Conservation (phyloP, 2,797 vertebrate genomes). For the Pteropus rufus region DNA sequence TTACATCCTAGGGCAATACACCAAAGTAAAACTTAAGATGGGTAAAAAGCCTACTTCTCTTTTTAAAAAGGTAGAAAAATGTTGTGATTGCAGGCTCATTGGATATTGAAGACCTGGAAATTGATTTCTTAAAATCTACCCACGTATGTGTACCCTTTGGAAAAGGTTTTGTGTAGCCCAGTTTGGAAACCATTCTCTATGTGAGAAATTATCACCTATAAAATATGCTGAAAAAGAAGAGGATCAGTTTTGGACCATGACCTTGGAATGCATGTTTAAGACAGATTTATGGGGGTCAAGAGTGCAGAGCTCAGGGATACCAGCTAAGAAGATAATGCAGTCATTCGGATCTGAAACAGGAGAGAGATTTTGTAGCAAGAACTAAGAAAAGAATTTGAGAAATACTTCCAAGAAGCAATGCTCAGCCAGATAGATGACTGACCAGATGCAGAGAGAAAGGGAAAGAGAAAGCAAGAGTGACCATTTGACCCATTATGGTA, state of each 20-base stretch:
- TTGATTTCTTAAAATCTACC: not conserved
- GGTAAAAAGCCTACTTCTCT: not conserved
- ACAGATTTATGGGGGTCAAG: not conserved
- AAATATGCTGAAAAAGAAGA: not conserved
- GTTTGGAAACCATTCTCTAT: not conserved
- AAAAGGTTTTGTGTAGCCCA: not conserved
- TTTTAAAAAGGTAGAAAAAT: not conserved
- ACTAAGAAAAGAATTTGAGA: constrained; percentile 4
- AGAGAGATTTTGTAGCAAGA: not conserved
- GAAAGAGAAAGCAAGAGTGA: not conserved
- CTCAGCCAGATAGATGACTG: not conserved
- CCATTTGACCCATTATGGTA: not conserved
- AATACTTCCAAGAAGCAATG: not conserved
- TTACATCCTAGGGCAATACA: not conserved
- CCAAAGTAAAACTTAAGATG: not conserved
- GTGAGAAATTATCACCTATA: not conserved
- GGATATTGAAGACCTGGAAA: not conserved
- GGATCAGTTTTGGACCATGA: not conserved
- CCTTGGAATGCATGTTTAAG: not conserved
- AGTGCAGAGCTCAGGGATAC: not conserved
- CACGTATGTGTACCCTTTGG: not conserved
- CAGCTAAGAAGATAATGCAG: not conserved
- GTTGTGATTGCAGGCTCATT: not conserved
- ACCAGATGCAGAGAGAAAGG: not conserved
- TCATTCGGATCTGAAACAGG: not conserved